These are phyloP conservation scores for Calonectris borealis DNA, from an alignment of 2,113 vertebrate species.

Conservation along the genomic window DNA sequence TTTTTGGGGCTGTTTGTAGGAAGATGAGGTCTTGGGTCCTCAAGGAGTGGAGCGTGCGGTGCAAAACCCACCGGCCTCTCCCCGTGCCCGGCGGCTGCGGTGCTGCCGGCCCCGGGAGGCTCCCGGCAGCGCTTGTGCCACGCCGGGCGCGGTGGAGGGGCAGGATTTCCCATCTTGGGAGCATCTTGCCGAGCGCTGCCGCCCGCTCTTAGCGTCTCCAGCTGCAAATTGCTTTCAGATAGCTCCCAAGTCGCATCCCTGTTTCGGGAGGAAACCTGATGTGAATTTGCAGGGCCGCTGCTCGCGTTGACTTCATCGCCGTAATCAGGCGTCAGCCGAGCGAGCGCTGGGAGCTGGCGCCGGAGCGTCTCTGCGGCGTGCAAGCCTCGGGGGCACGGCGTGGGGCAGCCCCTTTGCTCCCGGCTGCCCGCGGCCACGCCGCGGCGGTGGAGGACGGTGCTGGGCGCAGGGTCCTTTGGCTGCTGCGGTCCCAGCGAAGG, in stretches of 20 bases:
- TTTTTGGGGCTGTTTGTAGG: background rate
- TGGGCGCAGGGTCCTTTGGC: background rate
- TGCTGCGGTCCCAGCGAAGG: background rate
- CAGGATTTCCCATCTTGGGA: background rate
- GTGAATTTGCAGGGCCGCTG: background rate
- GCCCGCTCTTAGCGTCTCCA: background rate
- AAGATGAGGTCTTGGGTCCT: background rate
- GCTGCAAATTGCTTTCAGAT: background rate
- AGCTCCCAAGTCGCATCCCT: background rate
- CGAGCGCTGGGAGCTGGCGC: no score
- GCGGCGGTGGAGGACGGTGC: no score
- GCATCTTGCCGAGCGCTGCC: background rate
- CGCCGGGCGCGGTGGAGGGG: fast-evolving
- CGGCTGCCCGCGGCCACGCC: background rate
- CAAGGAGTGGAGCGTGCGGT: background rate
- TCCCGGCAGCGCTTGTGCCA: background rate
- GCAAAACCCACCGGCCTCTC: background rate
- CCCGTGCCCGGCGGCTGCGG: fast-evolving
- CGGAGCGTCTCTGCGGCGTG: no score
- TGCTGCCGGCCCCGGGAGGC: background rate
- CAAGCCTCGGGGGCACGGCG: no score
- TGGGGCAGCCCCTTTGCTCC: background rate
- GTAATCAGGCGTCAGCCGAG: background rate
- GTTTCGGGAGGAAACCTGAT: background rate
- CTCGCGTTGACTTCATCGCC: background rate